Percentiles rank a stretch among this genome's conserved stretches.
Evolutionary conservation across 1,140 invertebrate species (phyloP).

Genomic region (Caenorhabditis inopinata): DNA sequence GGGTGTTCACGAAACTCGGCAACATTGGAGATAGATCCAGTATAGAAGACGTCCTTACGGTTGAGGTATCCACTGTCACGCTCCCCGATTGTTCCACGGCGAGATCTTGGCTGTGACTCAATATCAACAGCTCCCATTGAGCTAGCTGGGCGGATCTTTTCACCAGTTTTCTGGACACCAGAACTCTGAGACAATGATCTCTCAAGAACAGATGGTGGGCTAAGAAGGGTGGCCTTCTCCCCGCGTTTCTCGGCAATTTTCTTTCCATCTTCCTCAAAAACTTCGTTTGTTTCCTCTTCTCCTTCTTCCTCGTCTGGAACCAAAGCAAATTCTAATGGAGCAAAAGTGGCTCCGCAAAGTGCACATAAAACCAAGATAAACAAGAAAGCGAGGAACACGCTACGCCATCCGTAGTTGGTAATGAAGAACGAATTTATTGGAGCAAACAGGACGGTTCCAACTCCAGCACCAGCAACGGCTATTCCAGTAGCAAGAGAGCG

Average conservation of each 20-base stretch:
- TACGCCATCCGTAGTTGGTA: constrained; percentile 69
- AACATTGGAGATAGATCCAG: constrained; percentile 77
- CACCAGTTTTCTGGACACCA: neutral
- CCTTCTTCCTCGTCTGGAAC: constrained; percentile 70
- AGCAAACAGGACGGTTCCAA: constrained; percentile 77
- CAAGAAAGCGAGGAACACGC: constrained; percentile 74
- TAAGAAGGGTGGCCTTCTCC: neutral
- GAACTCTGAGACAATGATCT: constrained; percentile 16
- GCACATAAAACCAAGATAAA: constrained; percentile 72
- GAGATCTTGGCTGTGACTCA: constrained; percentile 29
- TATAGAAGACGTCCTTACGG: constrained; percentile 82
- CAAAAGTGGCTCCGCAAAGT: constrained; percentile 80
- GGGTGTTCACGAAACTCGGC: constrained; percentile 68
- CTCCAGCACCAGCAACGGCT: constrained; percentile 86
- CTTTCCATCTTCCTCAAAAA: constrained; percentile 26
- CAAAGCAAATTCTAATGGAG: constrained; percentile 70
- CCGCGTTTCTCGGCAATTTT: neutral
- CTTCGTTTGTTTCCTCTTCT: neutral
- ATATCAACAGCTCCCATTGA: constrained; percentile 9
- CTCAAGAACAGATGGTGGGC: neutral
- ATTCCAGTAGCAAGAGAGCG: constrained; percentile 84
- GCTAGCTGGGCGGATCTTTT: constrained; percentile 16
- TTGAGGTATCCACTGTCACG: constrained; percentile 74
- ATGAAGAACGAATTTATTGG: constrained; percentile 68
- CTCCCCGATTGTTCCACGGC: constrained; percentile 60